Base-by-base conservation (phyloP, 2,113 vertebrate genomes). In the Pavo muticus region DNA sequence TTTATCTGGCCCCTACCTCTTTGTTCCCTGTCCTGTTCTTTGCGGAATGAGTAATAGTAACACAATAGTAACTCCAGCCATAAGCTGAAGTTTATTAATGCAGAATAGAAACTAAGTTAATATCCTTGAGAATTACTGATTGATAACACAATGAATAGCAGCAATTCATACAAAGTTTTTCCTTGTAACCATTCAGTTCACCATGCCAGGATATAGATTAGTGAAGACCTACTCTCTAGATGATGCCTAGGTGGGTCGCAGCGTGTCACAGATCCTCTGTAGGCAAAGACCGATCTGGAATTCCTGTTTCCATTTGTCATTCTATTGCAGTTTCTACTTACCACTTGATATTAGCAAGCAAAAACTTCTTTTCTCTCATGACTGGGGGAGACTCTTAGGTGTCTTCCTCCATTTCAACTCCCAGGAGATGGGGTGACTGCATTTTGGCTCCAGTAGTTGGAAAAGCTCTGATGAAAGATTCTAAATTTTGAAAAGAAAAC, bases 401-500 rank as follows among this genome's bases (percentile, higher is more conserved):
- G 84, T 73, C 32, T 84, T 24, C 59, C 47, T 87, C 57, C 63
- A 64, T 39, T 81, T 87, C 74, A 57, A 87, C 71, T 82, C 70
- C 52, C 56, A 50, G 72, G 50, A 84, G 84, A 59, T 19, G 37
- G 35, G 61, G 80, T 90, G 69, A 76, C 60, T 80, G 40, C 25
- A 77, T 70, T 86, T 92, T 90, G 56, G 69, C 76, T 77, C 65
- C 40, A 70, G 47, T 47, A 67, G n/a, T 12, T 68, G 47, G 78
- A 87, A 91, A 89, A 80, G 37, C 79, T 82, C 60, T 64, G 35
- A 72, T 90, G 47, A 86, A 94, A 90, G 39, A 16, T 47, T 73
- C n/a, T 83, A 73, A 88, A 93, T 52, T 56, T 40, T 71, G 40
- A 67, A 83, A 90, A 8, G 11, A 75, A 27, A 60, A 73, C 24